Conservation (phyloP, 2,113 vertebrate species). For the Oncorhynchus gorbuscha region DNA sequence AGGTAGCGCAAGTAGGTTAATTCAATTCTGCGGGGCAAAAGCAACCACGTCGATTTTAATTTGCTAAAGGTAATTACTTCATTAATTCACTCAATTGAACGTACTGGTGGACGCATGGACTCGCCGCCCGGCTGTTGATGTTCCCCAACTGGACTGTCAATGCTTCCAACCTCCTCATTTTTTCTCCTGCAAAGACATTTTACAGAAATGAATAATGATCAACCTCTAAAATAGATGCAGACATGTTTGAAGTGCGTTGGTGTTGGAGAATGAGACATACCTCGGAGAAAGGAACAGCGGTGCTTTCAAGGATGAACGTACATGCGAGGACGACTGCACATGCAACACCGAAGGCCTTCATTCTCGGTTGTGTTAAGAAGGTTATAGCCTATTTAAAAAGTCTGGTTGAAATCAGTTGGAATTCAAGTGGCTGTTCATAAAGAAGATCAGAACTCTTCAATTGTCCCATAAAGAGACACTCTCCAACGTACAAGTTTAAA, state of each 20-base stretch:
- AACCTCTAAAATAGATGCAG: neutral
- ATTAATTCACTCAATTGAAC: slow-evolving; percentile 55
- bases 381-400: slow-evolving; percentile 32
- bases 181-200: slow-evolving; percentile 57
- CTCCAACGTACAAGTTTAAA: neutral
- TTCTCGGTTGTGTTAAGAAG: slow-evolving; percentile 8
- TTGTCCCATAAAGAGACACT: neutral
- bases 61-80: slow-evolving; percentile 61
- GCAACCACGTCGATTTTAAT: slow-evolving; percentile 58
- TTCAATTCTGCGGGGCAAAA: slow-evolving; percentile 38
- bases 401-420: slow-evolving; percentile 36
- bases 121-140: slow-evolving; percentile 34
- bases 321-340: slow-evolving; percentile 70
- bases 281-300: slow-evolving; percentile 60
- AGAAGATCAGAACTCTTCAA: too few species aligned
- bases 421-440: neutral
- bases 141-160: slow-evolving; percentile 57
- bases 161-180: slow-evolving; percentile 55
- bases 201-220: slow-evolving; percentile 5
- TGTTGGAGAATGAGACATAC: slow-evolving; percentile 49
- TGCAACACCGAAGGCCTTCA: slow-evolving; percentile 67
- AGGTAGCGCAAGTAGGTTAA: neutral
- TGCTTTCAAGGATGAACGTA: slow-evolving; percentile 58
- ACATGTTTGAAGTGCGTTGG: too few species aligned
- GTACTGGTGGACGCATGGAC: slow-evolving; percentile 63